Conservation (phyloP, 2,113 vertebrate genomes). For the Axis porcinus region DNA sequence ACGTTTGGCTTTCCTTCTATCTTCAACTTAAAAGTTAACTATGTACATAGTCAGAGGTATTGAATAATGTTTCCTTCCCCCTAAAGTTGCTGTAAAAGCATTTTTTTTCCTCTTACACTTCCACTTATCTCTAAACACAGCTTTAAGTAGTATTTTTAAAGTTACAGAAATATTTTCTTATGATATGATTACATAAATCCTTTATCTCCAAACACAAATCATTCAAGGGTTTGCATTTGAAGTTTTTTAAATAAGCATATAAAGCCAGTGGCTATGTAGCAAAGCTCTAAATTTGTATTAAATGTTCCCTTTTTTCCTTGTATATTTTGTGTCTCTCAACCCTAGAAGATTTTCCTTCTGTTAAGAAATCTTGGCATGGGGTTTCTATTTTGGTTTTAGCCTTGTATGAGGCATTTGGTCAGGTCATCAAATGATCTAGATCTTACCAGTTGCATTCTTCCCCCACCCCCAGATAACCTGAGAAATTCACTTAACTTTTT, state of each 20-base stretch:
- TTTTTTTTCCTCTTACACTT: conserved; percentile 33
- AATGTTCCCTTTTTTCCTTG: background rate
- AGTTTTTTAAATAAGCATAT: conserved; percentile 22
- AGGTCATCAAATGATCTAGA: background rate
- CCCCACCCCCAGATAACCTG: background rate
- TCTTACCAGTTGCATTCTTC: background rate
- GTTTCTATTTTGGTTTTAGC: background rate
- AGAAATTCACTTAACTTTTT: background rate
- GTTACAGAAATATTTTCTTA: conserved; percentile 58
- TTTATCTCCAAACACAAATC: conserved; percentile 50
- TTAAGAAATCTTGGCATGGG: background rate
- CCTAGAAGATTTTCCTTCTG: background rate
- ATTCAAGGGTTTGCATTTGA: background rate
- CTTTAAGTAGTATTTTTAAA: conserved; percentile 63
- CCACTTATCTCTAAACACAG: conserved; percentile 63
- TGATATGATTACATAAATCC: conserved; percentile 24
- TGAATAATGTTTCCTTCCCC: conserved; percentile 38
- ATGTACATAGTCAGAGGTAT: background rate
- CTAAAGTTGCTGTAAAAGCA: conserved; percentile 41
- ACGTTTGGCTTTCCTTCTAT: background rate
- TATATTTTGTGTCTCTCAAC: background rate
- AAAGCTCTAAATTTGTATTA: conserved; percentile 36
- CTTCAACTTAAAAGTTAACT: conserved; percentile 37
- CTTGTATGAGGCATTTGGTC: background rate
- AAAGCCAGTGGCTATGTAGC: background rate